phyloP scores from a whole-genome alignment of 1,140 invertebrate species.

The Conus ventricosus region DNA sequence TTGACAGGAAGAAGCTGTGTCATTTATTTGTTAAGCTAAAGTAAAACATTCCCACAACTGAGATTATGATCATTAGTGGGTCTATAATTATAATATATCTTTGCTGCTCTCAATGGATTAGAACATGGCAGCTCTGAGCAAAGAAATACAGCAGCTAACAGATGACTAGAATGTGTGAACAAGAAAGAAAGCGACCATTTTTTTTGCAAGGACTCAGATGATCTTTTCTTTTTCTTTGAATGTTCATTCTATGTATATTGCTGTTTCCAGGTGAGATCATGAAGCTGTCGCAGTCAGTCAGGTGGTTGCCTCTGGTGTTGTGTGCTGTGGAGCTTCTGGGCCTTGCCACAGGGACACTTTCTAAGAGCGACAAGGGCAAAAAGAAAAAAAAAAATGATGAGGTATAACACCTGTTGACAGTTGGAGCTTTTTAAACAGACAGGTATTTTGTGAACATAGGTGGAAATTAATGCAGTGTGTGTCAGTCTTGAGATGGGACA shows the following conservation, averaged over 20 bases:
- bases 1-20: no score
- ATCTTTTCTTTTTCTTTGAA: not conserved
- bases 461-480: no score
- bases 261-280: slow-evolving; percentile 12
- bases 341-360: slow-evolving; percentile 59
- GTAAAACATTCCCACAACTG: no score
- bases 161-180: not conserved
- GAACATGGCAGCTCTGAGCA: no score
- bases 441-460: no score
- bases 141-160: no score
- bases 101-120: no score
- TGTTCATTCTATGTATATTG: not conserved
- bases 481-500: no score
- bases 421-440: no score
- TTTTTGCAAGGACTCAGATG: not conserved
- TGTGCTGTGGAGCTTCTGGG: slow-evolving; percentile 56
- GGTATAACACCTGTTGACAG: not conserved
- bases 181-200: not conserved
- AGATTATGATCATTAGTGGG: no score
- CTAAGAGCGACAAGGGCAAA: slow-evolving; percentile 53
- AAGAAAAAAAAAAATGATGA: slow-evolving; percentile 46
- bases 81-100: no score
- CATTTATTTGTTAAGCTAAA: no score
- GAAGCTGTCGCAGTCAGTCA: not conserved
- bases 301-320: slow-evolving; percentile 73